Evolutionary conservation across 2,797 vertebrate species (phyloP), one percentile per base, ranked within the genome.

Genomic region (Myotis myotis): DNA sequence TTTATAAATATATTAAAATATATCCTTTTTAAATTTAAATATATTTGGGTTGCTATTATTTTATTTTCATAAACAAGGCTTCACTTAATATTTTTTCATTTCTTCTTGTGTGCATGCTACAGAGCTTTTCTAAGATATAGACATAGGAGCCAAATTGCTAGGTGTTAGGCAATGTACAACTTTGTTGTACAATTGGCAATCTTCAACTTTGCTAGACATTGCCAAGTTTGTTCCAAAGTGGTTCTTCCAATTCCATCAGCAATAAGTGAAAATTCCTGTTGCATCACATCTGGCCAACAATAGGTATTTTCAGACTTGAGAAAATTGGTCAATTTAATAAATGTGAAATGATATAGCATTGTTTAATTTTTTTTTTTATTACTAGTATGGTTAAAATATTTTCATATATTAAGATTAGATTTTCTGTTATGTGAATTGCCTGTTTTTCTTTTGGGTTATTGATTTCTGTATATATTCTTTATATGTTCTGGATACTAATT

Each of bases 351-450:
- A 15, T 62, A 74, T 44, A 6, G 38, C 20, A 41, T 76, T 93
- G 66, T 20, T 89, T 41, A 74, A 72, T 85, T 84, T 91, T 53
- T 94, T 93, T 89, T 38, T 15, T 75, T 68, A 74, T 86, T 91
- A 83, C 8, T 81, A 82, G 23, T 86, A 53, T 78, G 7, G 7
- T 60, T 88, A 75, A 92, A 70, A 44, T 72, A 3, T 68, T 72
- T 82, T 94, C n/a, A 55, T 55, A 30, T 66, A 55, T 23, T 72
- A 68, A 62, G 3, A 82, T 13, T 36, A 25, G 23, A 36, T 88
- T 96, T 95, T 22, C 15, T 83, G 0, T 71, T 64, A 15, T 87
- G 36, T 75, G 49, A 93, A 38, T 55, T 60, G 12, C 23, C 41
- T 10, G 68, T 55, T 89, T 95, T 89, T 87, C 60, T 81, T 8